Evolutionary conservation across 2,888 invertebrate genomes (phyloP), one percentile per base, ranked within the genome.

Genomic region (Drosophila phalerata): DNA sequence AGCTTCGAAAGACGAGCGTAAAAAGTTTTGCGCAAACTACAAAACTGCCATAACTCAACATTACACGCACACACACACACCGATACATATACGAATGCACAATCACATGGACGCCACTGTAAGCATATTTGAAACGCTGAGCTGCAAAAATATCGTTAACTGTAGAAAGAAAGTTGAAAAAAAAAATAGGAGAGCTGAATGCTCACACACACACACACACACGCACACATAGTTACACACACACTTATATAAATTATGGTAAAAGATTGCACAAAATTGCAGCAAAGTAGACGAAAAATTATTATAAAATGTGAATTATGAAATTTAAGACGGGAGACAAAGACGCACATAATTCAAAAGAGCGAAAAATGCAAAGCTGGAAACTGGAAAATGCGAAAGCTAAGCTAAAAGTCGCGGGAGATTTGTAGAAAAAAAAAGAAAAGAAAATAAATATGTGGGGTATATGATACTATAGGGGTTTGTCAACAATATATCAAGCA

Each of bases 21-120:
- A 85, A 84, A 69, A 81, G 82, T 81, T 81, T 75, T 69, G 62
- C 72, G 55, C 77, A 84, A 85, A 85, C 85, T 85, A 86, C 87
- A 87, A 86, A 85, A 86, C 79, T 85, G 76, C 87, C 85, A 85
- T 85, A 86, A 88, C 76, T 85, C 88, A 85, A 81, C 81, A 88
- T 88, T 85, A 85, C 85, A 76, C 83, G 76, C 74, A 51, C 38
- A 30, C 30, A 30, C 9, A 30, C 30, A 43, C 51, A 49, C 52
- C 53, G 25, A 49, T 43, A 62, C 30, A 71, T n/a, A 70, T 42
- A 67, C 15, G 40, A 43, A 37, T 38, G 34, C 45, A 60, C 37
- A 30, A 25, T 38, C 30, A 38, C 45, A 63, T 25, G 63, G 49
- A 49, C 34, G 45, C 45, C 34, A 43, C 55, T 68, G 53, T 22